Evolutionary conservation across 1,140 invertebrate species (phyloP), one percentile per base, ranked within the genome.

Genomic region (Drosophila pseudoobscura): DNA sequence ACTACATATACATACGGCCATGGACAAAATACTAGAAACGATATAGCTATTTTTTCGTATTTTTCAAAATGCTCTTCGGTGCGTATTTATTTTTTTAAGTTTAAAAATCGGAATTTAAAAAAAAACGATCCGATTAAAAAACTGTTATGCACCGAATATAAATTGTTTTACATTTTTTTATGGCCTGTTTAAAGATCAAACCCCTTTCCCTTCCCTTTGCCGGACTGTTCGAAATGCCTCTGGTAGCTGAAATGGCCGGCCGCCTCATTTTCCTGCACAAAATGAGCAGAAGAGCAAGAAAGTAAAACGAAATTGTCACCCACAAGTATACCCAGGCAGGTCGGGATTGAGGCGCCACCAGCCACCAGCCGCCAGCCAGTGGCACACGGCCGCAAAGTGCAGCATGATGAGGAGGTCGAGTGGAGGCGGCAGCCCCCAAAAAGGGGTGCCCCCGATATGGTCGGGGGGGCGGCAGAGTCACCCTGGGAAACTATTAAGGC

Each of bases 321-420:
- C 80, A 80, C 80, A 84, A 78, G 80, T 68, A 74, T 58, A 62
- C 69, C 9, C 35, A 13, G 35, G 70, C 54, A 69, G 43, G 26
- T 44, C 39, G 57, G 44, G 57, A 44, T 9, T 15, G 43, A 62
- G 70, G 41, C 74, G 74, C 74, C 70, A 66, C 63, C 62, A 78
- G 35, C 43, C 78, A 85, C 77, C 80, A 87, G 29, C 35, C 49
- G 75, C 57, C 78, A 84, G 82, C 80, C 80, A 85, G 82, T 87
- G 78, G 82, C 74, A 61, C 65, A 77, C 78, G 20, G 69, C 80
- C 78, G 44, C 82, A 87, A 84, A 85, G 78, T 85, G 82, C 82
- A 87, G 82, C 55, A 69, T 58, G 69, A 66, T 70, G 73, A 76
- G 44, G 45, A 26, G 45, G 35, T 39, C 35, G 35, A 39, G 0